These are phyloP conservation scores for Anguilla anguilla DNA, from an alignment of 2,797 vertebrate species.

Conservation along the genomic window DNA sequence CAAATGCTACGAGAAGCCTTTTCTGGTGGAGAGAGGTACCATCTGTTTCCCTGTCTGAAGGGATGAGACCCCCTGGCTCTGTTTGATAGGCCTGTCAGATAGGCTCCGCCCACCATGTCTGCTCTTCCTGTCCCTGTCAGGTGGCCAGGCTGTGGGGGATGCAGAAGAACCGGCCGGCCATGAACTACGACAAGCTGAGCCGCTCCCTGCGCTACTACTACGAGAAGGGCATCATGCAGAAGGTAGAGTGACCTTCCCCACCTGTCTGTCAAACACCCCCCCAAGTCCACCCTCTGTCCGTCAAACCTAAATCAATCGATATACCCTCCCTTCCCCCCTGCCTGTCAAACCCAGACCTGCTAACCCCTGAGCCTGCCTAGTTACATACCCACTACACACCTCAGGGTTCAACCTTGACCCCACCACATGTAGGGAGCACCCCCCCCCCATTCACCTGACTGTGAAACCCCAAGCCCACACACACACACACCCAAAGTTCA, in stretches of 20 bases:
- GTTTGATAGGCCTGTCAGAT: too few relatives aligned
- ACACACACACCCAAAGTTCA: too few relatives aligned
- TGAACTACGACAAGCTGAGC: constrained; percentile 98
- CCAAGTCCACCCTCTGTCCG: constrained; percentile 97
- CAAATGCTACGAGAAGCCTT: neutral
- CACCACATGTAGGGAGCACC: too few relatives aligned
- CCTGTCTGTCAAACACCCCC: constrained; percentile 45
- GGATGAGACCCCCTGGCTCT: too few relatives aligned
- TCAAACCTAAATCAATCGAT: constrained; percentile 71
- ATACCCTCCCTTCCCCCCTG: neutral
- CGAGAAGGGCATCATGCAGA: constrained; percentile 79
- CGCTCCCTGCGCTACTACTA: constrained; percentile 95
- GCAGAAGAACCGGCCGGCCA: constrained; percentile 93
- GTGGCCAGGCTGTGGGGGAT: constrained; percentile 95
- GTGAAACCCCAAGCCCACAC: too few relatives aligned
- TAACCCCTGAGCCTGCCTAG: too few relatives aligned
- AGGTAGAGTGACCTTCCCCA: constrained; percentile 80
- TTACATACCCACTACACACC: too few relatives aligned
- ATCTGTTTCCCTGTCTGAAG: too few relatives aligned
- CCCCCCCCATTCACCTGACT: too few relatives aligned
- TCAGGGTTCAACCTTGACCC: too few relatives aligned
- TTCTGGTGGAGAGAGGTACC: constrained; percentile 66
- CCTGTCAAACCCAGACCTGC: too few relatives aligned
- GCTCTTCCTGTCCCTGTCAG: constrained; percentile 62
- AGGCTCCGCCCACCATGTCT: neutral